Percentiles rank a stretch among this genome's conserved stretches.
Conservation (phyloP, 2,888 invertebrate species). For the Cataglyphis livida region DNA sequence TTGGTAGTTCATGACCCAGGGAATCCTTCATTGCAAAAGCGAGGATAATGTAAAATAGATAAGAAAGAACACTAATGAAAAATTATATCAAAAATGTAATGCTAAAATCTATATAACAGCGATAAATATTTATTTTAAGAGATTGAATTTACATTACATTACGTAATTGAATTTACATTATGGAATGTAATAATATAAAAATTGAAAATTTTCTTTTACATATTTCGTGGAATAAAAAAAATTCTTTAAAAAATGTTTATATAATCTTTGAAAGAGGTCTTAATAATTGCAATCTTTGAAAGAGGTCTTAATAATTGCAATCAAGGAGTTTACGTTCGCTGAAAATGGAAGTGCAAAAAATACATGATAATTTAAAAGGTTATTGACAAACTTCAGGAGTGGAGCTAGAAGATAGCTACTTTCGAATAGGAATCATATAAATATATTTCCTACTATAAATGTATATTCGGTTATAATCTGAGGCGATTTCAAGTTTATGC, state of each 20-base stretch:
- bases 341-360: neutral
- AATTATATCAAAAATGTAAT: neutral
- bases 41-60: conserved; percentile 12
- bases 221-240: neutral
- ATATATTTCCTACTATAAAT: too few species aligned
- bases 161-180: too few species aligned
- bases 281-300: neutral
- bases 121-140: neutral
- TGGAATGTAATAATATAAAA: neutral
- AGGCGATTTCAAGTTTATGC: too few species aligned
- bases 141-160: neutral
- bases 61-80: neutral
- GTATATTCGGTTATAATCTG: too few species aligned
- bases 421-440: too few species aligned
- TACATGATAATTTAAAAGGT: neutral
- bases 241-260: conserved; percentile 3
- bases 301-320: neutral
- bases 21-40: conserved; percentile 75
- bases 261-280: neutral
- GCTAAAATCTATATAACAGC: neutral
- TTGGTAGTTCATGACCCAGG: conserved; percentile 77
- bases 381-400: too few species aligned
- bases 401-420: too few species aligned
- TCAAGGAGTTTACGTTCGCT: neutral
- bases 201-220: neutral